Evolutionary conservation across 2,113 vertebrate species (phyloP).

Genomic region (Tringa solitaria): DNA sequence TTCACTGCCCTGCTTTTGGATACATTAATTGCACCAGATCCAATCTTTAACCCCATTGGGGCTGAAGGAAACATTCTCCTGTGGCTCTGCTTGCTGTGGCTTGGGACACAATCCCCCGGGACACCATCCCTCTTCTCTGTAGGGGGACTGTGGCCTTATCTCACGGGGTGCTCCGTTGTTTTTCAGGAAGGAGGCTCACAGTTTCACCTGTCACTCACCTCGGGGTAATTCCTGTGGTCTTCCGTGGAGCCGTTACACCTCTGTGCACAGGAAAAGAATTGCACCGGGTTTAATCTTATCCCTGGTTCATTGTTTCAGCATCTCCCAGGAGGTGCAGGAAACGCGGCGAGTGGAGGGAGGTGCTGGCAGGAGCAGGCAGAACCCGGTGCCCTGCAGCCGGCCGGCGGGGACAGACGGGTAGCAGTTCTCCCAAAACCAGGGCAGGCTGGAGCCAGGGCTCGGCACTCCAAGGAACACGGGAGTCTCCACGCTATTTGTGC

Average conservation of each 20-base stretch:
- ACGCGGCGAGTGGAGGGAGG: accelerated
- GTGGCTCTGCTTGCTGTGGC: neutral
- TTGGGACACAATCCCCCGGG: neutral
- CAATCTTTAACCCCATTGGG: slow-evolving; percentile 25
- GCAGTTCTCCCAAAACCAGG: neutral
- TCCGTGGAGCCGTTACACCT: neutral
- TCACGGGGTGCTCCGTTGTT: neutral
- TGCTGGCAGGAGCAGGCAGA: neutral
- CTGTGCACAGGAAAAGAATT: neutral
- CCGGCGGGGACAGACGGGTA: accelerated
- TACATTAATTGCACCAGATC: slow-evolving; percentile 23
- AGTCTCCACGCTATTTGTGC: accelerated
- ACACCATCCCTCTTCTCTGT: neutral
- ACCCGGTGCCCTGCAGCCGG: accelerated
- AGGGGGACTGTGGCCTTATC: slow-evolving; percentile 1
- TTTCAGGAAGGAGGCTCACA: neutral
- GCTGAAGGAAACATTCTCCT: neutral
- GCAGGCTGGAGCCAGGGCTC: neutral
- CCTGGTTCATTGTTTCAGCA: neutral
- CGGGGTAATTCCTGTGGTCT: neutral
- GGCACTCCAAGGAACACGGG: neutral
- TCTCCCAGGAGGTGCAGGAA: slow-evolving; percentile 25
- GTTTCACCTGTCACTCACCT: slow-evolving; percentile 1
- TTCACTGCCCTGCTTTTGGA: slow-evolving; percentile 27
- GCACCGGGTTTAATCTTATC: slow-evolving; percentile 37